These are phyloP conservation scores for Astur gentilis DNA, from an alignment of 2,113 vertebrate genomes.

Conservation along the genomic window DNA sequence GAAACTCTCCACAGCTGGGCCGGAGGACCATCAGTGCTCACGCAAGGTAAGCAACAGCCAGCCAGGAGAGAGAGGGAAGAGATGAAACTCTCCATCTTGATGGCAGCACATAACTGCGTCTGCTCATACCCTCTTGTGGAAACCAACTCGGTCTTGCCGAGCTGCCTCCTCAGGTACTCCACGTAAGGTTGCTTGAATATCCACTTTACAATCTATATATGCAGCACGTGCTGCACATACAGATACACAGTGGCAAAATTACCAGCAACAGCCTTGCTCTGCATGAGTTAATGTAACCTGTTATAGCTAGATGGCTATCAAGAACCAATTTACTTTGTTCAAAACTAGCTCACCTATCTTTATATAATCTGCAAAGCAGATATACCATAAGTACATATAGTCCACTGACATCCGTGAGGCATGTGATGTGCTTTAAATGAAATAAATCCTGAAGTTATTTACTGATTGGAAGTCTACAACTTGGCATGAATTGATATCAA, in stretches of 20 bases:
- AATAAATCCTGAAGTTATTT: background rate
- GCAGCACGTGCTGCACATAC: background rate
- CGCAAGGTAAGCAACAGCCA: background rate
- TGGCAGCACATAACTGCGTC: background rate
- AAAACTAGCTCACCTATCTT: background rate
- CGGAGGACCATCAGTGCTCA: background rate
- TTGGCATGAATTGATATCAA: background rate
- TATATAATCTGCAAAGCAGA: background rate
- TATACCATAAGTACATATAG: background rate
- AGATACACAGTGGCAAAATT: background rate
- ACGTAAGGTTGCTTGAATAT: background rate
- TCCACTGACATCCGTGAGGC: background rate
- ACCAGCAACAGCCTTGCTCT: background rate
- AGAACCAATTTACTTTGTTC: background rate
- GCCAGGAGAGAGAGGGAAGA: background rate
- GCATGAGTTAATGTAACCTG: background rate
- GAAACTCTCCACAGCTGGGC: background rate
- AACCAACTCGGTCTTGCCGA: fast-evolving
- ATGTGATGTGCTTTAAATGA: background rate
- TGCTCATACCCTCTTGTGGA: background rate
- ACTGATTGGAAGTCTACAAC: background rate
- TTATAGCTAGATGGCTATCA: background rate
- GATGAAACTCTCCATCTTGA: background rate
- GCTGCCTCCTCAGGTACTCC: background rate
- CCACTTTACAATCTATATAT: background rate